A percentile compares a stretch with the other conserved stretches of the same genome.
These are phyloP conservation scores for Apantesis nais DNA, from an alignment of 2,888 invertebrate species.

Conservation along the genomic window DNA sequence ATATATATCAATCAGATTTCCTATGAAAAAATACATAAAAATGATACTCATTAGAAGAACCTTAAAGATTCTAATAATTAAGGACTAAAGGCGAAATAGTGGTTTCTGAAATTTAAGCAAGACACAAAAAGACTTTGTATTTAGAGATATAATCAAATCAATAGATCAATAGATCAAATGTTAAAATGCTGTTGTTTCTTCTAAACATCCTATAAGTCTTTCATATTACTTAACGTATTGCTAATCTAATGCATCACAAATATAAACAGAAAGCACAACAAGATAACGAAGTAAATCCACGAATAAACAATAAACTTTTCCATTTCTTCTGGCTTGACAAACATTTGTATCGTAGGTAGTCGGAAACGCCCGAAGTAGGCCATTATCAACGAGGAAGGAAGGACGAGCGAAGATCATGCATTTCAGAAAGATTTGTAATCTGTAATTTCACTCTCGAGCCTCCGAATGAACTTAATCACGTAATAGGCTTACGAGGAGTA, in stretches of 20 bases:
- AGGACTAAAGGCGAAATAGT: not conserved
- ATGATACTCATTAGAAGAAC: not conserved
- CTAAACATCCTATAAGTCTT: not conserved
- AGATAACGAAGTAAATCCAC: slow-evolving; percentile 19
- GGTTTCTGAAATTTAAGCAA: not conserved
- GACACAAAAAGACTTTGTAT: not conserved
- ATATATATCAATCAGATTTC: too few species aligned
- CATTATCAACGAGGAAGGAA: slow-evolving; percentile 50
- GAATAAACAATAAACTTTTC: slow-evolving; percentile 17
- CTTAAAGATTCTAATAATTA: not conserved
- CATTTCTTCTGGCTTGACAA: slow-evolving; percentile 23
- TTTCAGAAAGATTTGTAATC: slow-evolving; percentile 34
- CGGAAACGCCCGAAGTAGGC: slow-evolving; percentile 49
- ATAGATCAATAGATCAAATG: too few species aligned
- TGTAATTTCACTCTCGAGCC: slow-evolving; percentile 27
- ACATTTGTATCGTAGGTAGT: slow-evolving; percentile 46
- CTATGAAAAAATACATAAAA: not conserved
- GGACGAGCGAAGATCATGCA: slow-evolving; percentile 38
- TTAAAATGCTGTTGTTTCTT: not conserved
- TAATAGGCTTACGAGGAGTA: slow-evolving; percentile 30
- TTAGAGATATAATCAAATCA: not conserved
- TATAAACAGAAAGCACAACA: slow-evolving; percentile 7
- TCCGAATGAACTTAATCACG: slow-evolving; percentile 30
- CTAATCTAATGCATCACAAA: not conserved
- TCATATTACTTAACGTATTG: not conserved